Conservation (phyloP, 1,140 invertebrate genomes). For the Diorhabda sublineata region DNA sequence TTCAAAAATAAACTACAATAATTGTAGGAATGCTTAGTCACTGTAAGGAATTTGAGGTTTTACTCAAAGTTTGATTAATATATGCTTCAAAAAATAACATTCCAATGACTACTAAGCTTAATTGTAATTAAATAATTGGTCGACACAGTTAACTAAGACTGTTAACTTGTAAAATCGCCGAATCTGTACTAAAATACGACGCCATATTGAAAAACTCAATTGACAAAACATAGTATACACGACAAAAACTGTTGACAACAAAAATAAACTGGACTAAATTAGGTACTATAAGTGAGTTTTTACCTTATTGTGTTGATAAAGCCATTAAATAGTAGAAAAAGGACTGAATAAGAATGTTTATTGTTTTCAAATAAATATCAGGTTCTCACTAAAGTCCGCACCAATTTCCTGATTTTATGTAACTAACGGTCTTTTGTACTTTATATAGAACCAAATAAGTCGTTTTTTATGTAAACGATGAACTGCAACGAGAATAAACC, state of each 20-base stretch:
- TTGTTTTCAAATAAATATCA: conserved; percentile 19
- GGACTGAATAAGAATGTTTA: not conserved
- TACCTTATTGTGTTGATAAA: not conserved
- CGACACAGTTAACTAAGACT: too few species aligned
- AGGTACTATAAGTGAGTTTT: not conserved
- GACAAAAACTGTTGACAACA: conserved; percentile 12
- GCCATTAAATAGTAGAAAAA: not conserved
- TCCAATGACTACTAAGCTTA: too few species aligned
- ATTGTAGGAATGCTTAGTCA: too few species aligned
- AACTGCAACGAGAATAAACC: not conserved
- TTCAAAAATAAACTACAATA: too few species aligned
- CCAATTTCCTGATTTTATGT: conserved; percentile 21
- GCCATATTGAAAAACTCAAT: conserved; percentile 39
- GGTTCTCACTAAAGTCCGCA: conserved; percentile 6
- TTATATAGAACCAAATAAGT: conserved; percentile 8
- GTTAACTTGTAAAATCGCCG: too few species aligned
- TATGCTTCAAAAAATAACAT: too few species aligned
- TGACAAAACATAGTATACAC: conserved; percentile 31
- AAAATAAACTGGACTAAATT: conserved; percentile 2
- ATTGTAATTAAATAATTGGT: too few species aligned
- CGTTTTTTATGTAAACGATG: conserved; percentile 5
- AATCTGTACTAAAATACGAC: not conserved
- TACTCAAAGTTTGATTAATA: too few species aligned
- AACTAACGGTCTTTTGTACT: conserved; percentile 22
- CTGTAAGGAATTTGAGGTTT: too few species aligned